phyloP scores from a whole-genome alignment of 2,888 invertebrate species.

The Stenchaetothrips biformis region DNA sequence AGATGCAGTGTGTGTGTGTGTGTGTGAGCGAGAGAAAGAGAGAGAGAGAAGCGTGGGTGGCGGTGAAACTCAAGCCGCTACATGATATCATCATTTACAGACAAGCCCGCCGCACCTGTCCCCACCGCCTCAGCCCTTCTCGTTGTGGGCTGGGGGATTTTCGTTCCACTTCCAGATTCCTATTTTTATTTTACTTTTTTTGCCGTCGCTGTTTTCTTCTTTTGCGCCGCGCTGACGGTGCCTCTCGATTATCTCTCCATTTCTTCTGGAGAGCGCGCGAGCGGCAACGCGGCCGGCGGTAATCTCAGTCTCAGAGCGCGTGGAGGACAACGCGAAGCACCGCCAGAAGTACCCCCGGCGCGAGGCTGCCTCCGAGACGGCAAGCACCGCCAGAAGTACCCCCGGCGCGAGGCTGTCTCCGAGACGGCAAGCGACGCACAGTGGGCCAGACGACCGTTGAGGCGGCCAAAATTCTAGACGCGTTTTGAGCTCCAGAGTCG shows the following conservation, averaged over 20 bases:
- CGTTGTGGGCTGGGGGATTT: neutral
- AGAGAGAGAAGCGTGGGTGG: neutral
- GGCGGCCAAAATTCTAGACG: no score
- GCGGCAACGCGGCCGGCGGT: neutral
- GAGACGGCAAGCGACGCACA: no score
- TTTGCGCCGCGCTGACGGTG: neutral
- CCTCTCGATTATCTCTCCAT: conserved; percentile 15
- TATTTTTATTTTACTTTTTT: neutral
- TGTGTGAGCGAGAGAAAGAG: neutral
- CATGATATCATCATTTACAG: conserved; percentile 17
- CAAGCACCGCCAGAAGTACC: no score
- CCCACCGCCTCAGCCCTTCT: neutral
- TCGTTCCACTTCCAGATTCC: neutral
- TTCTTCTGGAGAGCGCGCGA: conserved; percentile 2
- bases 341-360: no score
- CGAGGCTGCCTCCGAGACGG: no score
- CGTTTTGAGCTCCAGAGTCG: no score
- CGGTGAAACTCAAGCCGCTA: neutral
- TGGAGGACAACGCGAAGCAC: neutral
- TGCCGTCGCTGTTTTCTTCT: neutral
- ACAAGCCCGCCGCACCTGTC: conserved; percentile 8
- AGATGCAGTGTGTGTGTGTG: neutral
- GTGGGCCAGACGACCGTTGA: no score
- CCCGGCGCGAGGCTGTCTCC: no score
- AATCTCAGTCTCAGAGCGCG: neutral